Evolutionary conservation across 64 coral and sea anemone species (phyloP).

Genomic region (Montipora foliosa): DNA sequence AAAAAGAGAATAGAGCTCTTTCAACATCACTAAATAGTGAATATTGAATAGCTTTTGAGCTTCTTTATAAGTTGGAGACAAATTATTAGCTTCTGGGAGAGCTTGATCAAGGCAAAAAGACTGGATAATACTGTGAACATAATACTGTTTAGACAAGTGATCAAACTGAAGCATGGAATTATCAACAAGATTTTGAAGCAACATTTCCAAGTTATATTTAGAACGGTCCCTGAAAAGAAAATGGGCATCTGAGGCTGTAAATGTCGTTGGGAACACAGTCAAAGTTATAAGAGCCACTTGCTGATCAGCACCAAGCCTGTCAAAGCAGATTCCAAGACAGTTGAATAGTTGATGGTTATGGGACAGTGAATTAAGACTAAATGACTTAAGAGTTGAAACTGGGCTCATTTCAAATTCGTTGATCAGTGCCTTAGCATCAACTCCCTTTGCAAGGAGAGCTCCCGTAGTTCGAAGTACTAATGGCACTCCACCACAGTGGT

Average conservation of each 20-base stretch:
- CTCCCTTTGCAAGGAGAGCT: slow-evolving; percentile 78
- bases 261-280: slow-evolving; percentile 77
- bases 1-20: slow-evolving; percentile 64
- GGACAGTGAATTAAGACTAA: slow-evolving; percentile 76
- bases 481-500: slow-evolving; percentile 87
- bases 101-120: slow-evolving; percentile 76
- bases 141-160: slow-evolving; percentile 66
- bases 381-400: slow-evolving; percentile 76
- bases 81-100: slow-evolving; percentile 34
- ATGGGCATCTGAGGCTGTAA: slow-evolving; percentile 70
- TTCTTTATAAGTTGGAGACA: slow-evolving; percentile 47
- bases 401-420: slow-evolving; percentile 86
- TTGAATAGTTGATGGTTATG: slow-evolving; percentile 88
- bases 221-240: slow-evolving; percentile 72
- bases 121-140: slow-evolving; percentile 85
- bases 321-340: slow-evolving; percentile 86
- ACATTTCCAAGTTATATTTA: slow-evolving; percentile 71
- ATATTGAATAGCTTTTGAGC: slow-evolving; percentile 80
- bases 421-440: slow-evolving; percentile 78
- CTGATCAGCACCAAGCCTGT: slow-evolving; percentile 63
- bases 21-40: slow-evolving; percentile 74
- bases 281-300: slow-evolving; percentile 78
- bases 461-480: slow-evolving; percentile 86
- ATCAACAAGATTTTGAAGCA: slow-evolving; percentile 79
- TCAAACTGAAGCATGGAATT: slow-evolving; percentile 92